Evolutionary conservation across 1,140 invertebrate genomes (phyloP), one percentile per base, ranked within the genome.

Genomic region (Phenacoccus solenopsis): DNA sequence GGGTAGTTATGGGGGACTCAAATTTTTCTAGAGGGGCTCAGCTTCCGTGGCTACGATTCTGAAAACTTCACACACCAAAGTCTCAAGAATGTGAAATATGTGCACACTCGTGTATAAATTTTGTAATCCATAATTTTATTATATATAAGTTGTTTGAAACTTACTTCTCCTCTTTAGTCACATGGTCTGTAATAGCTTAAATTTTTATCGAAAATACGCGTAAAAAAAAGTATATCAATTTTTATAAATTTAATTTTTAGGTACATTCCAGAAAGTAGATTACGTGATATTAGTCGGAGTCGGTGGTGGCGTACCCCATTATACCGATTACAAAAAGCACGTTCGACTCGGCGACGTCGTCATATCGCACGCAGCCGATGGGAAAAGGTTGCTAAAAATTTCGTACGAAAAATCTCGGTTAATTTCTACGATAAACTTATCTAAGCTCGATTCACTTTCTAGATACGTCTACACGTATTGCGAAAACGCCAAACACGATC

Each of bases 211-310:
- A 32, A 32, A 32, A n/a, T n/a, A n/a, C n/a, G 5, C 30, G 30
- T 7, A 32, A 32, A 32, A 13, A 32, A 32, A 32, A 32, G 30
- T 32, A 5, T 49, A 9, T 49, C 20, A 16, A 9, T 49, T 49
- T 30, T 38, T n/a, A n/a, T n/a, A n/a, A n/a, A n/a, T n/a, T 69
- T 75, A 73, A 73, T 75, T 77, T 75, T n/a, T 77, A 87, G 87
- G 87, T 68, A 88, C 85, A 61, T 91, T 92, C 78, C 88, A 90
- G 79, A 85, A 88, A 80, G 94, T 99, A 57, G 95, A 99, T 77
- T 96, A 93, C 79, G 96, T 99, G 9, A 93, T 99, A 77, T 80
- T 99, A 61, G 93, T 98, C 28, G 97, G 97, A 38, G 90, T 96
- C 25, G 95, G 90, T 9, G 97, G 97, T 21, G 96, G 94, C 20